Base-by-base conservation (phyloP, 2,888 invertebrate species). In the Agrochola lychnidis region DNA sequence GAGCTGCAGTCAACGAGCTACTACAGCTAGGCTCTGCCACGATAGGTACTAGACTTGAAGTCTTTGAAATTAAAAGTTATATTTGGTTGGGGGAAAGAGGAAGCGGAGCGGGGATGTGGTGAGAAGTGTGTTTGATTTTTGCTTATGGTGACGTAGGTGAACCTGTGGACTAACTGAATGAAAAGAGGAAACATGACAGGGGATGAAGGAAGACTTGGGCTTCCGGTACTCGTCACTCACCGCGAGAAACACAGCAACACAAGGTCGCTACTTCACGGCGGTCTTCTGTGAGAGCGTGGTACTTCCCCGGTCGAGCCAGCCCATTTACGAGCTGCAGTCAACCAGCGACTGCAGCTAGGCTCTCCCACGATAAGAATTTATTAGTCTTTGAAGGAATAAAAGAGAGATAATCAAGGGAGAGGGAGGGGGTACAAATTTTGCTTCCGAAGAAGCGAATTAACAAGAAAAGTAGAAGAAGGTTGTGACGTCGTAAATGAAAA, bases 291-390 rank as follows among this genome's bases (percentile, higher is more conserved):
- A 40, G 73, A 70, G 73, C 30, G 73, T 77, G 78, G 82, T 73
- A 69, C 72, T 78, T 70, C 78, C 82, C 78, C 78, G 75, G 70
- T 59, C 57, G 74, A 79, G 67, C 68, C 70, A 61, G 68, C 72
- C 78, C 72, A 12, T 30, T 42, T 64, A 64, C n/a, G 53, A 75
- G 71, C 59, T 48, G 36, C 2, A 61, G 51, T n/a, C 48, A 48
- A 19, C 19, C 0, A 42, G 14, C 9, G 51, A 45, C 59, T 9
- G 48, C 40, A 71, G 63, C 64, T 42, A 36, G 81, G 81, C 71
- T 69, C 74, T 64, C 19, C 68, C 59, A 70, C 70, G 22, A 19
- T 19, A 45, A 7, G 9, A 30, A 7, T 19, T 51, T 42, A 10
- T 9, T 7, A 42, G 42, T 42, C 42, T 36, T 36, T 36, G 36